Percentiles rank a stretch among this genome's conserved stretches.
Conservation (phyloP, 2,888 invertebrate genomes). For the Parascotia fuliginaria region DNA sequence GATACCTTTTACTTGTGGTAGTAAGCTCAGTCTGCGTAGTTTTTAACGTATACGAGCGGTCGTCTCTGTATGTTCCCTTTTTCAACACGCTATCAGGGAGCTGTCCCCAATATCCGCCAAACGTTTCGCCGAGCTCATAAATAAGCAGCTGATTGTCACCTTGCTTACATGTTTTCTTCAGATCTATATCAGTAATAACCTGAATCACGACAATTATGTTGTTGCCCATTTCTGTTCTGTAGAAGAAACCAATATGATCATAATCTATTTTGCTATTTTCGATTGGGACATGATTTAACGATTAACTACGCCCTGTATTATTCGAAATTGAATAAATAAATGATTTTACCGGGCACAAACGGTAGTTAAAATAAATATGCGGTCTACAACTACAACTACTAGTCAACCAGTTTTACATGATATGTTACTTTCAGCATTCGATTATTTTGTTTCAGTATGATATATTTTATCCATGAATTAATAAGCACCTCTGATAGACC, state of each 20-base stretch:
- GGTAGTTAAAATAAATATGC: too few species aligned
- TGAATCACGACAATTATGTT: conserved; percentile 71
- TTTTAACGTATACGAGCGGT: conserved; percentile 56
- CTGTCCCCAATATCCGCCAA: conserved; percentile 76
- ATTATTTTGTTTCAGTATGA: too few species aligned
- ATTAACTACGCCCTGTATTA: too few species aligned
- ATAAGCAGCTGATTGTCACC: conserved; percentile 61
- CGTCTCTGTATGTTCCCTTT: conserved; percentile 18
- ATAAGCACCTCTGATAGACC: too few species aligned
- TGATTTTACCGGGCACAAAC: too few species aligned
- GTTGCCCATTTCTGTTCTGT: conserved; percentile 70
- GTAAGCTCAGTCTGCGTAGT: conserved; percentile 43
- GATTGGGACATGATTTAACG: too few species aligned
- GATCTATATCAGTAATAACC: conserved; percentile 41
- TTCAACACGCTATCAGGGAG: conserved; percentile 56
- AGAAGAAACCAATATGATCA: neutral
- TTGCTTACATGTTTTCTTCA: conserved; percentile 49
- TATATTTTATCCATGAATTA: too few species aligned
- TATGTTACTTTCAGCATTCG: too few species aligned
- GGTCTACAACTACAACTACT: too few species aligned
- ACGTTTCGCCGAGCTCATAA: conserved; percentile 72
- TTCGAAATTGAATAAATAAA: too few species aligned
- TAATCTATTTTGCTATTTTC: too few species aligned
- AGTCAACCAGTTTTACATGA: too few species aligned
- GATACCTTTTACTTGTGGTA: conserved; percentile 23